Percentiles rank a stretch among this genome's conserved stretches.
Evolutionary conservation across 2,888 invertebrate genomes (phyloP).

Genomic region (Branchellion lobata): DNA sequence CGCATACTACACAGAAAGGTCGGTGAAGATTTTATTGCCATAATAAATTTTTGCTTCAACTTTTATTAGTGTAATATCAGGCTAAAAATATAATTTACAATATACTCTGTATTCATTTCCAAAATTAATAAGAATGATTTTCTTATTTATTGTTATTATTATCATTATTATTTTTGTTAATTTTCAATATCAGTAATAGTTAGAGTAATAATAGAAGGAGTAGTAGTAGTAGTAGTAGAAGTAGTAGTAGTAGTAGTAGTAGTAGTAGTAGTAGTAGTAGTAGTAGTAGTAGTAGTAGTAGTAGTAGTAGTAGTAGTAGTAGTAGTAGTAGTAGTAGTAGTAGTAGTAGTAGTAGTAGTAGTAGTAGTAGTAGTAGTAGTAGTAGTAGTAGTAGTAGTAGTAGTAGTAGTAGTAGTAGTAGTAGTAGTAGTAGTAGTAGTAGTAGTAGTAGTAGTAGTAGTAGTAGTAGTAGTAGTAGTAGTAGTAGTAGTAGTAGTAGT

Average conservation of each 20-base stretch:
- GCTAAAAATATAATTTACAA: no score
- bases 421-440: conserved; percentile 29
- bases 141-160: no score
- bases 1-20: no score
- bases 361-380: conserved; percentile 29
- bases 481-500: conserved; percentile 47
- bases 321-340: conserved; percentile 29
- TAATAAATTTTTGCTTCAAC: no score
- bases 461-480: conserved; percentile 47
- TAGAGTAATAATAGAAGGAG: background rate
- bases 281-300: conserved; percentile 29
- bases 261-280: conserved; percentile 29
- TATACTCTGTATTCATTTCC: no score
- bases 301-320: conserved; percentile 29
- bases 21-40: no score
- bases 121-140: no score
- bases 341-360: conserved; percentile 29
- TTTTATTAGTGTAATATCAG: no score
- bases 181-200: background rate
- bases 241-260: conserved; percentile 29
- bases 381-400: conserved; percentile 29
- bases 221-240: conserved; percentile 26
- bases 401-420: conserved; percentile 29
- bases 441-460: conserved; percentile 53
- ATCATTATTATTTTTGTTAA: no score